These are phyloP conservation scores for Macroramphosus scolopax DNA, from an alignment of 2,797 vertebrate species.

Conservation along the genomic window DNA sequence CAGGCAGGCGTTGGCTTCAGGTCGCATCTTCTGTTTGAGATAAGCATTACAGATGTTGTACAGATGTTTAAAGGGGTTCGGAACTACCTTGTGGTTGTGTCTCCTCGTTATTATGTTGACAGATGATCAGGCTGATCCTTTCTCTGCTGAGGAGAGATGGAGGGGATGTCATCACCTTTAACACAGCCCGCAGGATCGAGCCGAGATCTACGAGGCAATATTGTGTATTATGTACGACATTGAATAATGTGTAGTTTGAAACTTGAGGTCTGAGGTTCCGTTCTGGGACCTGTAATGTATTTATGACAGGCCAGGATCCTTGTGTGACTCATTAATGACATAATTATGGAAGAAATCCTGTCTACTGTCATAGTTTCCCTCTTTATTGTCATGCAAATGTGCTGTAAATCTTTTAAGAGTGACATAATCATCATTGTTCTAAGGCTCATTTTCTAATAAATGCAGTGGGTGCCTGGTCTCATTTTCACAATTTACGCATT, in stretches of 20 bases:
- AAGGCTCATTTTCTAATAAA: slow-evolving; percentile 28
- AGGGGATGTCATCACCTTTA: too few relatives aligned
- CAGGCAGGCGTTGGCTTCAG: too few relatives aligned
- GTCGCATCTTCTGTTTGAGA: too few relatives aligned
- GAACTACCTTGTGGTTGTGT: too few relatives aligned
- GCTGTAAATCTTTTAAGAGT: slow-evolving; percentile 32
- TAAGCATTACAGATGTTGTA: too few relatives aligned
- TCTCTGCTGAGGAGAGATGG: too few relatives aligned
- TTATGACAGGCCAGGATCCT: slow-evolving; percentile 25
- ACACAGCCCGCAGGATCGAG: slow-evolving; percentile 43
- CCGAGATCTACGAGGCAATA: slow-evolving; percentile 35
- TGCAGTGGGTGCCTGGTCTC: slow-evolving; percentile 20
- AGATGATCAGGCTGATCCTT: too few relatives aligned
- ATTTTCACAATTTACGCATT: slow-evolving; percentile 32
- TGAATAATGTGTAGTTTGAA: slow-evolving; percentile 31
- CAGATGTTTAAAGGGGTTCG: too few relatives aligned
- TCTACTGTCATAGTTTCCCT: slow-evolving; percentile 17
- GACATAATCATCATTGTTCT: slow-evolving; percentile 28
- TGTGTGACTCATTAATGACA: slow-evolving; percentile 31
- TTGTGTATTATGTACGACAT: slow-evolving; percentile 22
- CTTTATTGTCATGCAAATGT: slow-evolving; percentile 31
- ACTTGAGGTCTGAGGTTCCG: slow-evolving; percentile 24
- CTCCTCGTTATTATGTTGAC: too few relatives aligned
- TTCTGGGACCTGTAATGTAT: slow-evolving; percentile 17
- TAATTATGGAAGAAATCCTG: slow-evolving; percentile 23